A percentile compares a stretch with the other conserved stretches of the same genome.
Evolutionary conservation across 1,140 invertebrate species (phyloP).

Genomic region (Dermatophagoides farinae): DNA sequence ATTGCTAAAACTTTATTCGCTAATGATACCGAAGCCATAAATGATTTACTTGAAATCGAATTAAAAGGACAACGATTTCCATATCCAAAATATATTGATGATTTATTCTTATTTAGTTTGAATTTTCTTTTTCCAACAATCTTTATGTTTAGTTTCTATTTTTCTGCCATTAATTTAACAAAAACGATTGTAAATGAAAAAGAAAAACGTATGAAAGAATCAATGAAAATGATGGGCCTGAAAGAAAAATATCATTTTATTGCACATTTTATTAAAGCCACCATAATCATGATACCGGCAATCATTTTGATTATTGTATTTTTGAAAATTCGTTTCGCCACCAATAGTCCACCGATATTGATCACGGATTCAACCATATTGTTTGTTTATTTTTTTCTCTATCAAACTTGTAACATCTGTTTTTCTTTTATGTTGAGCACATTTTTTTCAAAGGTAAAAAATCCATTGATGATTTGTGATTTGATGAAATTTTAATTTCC

Average conservation of each 20-base stretch:
- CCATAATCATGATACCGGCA: slow-evolving; percentile 21
- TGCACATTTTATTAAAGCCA: slow-evolving; percentile 38
- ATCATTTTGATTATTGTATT: slow-evolving; percentile 29
- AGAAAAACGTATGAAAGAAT: slow-evolving; percentile 37
- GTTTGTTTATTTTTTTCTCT: slow-evolving; percentile 33
- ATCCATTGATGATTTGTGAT: too few species aligned
- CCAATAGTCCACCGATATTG: slow-evolving; percentile 32
- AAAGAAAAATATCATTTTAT: slow-evolving; percentile 36
- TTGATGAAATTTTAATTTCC: too few species aligned
- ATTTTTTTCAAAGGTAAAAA: slow-evolving; percentile 32
- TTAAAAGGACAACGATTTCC: neutral
- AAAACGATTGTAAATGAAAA: slow-evolving; percentile 47
- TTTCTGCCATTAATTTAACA: slow-evolving; percentile 21
- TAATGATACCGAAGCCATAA: neutral
- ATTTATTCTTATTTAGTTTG: neutral
- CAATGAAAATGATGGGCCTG: slow-evolving; percentile 41
- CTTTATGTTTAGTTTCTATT: slow-evolving; percentile 1
- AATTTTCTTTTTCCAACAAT: slow-evolving; percentile 3
- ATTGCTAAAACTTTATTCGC: neutral
- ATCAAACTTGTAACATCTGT: slow-evolving; percentile 32
- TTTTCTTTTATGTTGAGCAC: slow-evolving; percentile 36
- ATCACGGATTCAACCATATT: slow-evolving; percentile 30
- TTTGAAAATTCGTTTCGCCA: slow-evolving; percentile 30
- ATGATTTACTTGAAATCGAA: neutral
- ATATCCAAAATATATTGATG: neutral